Base-by-base conservation (phyloP, 2,888 invertebrate species). In the Sinhomidia bicolor region DNA sequence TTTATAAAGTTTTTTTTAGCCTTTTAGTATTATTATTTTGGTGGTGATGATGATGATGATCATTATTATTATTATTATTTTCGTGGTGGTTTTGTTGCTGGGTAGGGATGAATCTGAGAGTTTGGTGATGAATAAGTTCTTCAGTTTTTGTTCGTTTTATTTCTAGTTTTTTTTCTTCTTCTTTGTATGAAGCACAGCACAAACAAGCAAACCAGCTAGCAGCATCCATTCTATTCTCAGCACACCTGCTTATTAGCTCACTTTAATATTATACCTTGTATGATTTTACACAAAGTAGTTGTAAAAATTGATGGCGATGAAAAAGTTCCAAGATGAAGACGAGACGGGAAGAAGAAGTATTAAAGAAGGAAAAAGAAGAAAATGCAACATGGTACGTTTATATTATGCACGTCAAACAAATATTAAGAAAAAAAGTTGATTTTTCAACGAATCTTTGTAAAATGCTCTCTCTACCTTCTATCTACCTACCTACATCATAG, bases 51-150 rank as follows among this genome's bases (percentile, higher is more conserved):
- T 29, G 44, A 76, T 29, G 54, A 47, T 23, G 29, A 76, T 76
- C n/a, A 76, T 76, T 14, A 74, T 74, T 44, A 74, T 74, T 36
- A 60, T 74, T 76, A n/a, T n/a, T n/a, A n/a, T n/a, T n/a, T n/a
- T 76, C 9, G 51, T 76, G 76, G 76, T 76, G 76, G 76, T 76
- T 76, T 76, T 76, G 76, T 76, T 76, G 54, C 54, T 76, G 76
- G 29, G 51, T 76, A 76, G 17, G 54, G 76, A 76, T 51, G 76
- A 76, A 23, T 74, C 74, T 47, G 71, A 74, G 47, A 74, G 76
- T 76, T 76, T 76, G 20, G 10, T 44, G n/a, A 51, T 51, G 29
- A 47, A 76, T 51, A 76, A n/a, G n/a, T n/a, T n/a, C n/a, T n/a
- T n/a, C n/a, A n/a, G n/a, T n/a, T n/a, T n/a, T n/a, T n/a, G n/a